phyloP scores from a whole-genome alignment of 2,797 vertebrate genomes.

The Thamnophis elegans region DNA sequence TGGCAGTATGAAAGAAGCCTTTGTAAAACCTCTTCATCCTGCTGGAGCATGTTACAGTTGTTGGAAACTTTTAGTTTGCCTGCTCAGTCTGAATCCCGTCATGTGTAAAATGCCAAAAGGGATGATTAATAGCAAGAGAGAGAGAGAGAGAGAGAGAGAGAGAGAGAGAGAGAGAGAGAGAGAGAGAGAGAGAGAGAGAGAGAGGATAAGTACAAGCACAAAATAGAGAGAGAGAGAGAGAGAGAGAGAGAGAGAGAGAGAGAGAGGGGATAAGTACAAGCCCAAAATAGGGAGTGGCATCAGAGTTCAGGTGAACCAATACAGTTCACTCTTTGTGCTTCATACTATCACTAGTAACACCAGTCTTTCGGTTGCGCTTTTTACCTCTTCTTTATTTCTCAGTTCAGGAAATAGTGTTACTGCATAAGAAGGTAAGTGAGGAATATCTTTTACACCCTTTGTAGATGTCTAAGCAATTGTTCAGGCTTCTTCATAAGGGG shows the following conservation, averaged over 20 bases:
- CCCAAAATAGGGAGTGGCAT: conserved; percentile 63
- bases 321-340: conserved; percentile 30
- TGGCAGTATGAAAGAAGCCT: conserved; percentile 45
- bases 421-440: conserved; percentile 67
- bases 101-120: conserved; percentile 49
- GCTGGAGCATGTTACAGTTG: conserved; percentile 59
- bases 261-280: conserved; percentile 22
- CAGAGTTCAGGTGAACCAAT: conserved; percentile 45
- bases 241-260: too few relatives aligned
- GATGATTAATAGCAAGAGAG: conserved; percentile 51
- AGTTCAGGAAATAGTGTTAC: conserved; percentile 28
- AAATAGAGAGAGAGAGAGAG: too few relatives aligned
- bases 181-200: conserved; percentile 10
- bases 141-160: background rate
- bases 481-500: fast-evolving
- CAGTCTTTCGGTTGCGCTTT: conserved; percentile 23
- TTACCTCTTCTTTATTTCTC: conserved; percentile 19
- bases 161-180: conserved; percentile 29
- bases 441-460: background rate
- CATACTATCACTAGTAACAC: background rate
- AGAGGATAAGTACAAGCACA: conserved; percentile 18
- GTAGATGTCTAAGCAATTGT: background rate
- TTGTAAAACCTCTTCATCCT: conserved; percentile 54
- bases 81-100: conserved; percentile 59
- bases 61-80: conserved; percentile 60